A percentile compares a stretch with the other conserved stretches of the same genome.
Conservation (phyloP, 2,797 vertebrate genomes). For the Enteromius viviparus region DNA sequence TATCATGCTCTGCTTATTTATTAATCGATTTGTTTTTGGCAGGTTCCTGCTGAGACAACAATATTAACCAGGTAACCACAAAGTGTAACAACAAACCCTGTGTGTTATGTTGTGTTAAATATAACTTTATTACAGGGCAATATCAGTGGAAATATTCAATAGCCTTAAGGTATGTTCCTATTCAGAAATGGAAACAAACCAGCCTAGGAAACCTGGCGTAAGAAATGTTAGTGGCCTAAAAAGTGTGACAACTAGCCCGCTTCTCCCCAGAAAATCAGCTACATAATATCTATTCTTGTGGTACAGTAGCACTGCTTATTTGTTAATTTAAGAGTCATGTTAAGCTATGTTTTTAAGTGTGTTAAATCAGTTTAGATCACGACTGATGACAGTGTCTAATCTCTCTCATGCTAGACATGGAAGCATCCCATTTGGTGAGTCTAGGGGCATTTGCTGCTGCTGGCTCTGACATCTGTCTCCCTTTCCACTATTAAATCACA, state of each 20-base stretch:
- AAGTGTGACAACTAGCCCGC: background rate
- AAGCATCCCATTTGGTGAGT: slow-evolving; percentile 33
- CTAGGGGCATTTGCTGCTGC: slow-evolving; percentile 33
- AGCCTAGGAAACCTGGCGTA: background rate
- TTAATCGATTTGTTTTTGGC: background rate
- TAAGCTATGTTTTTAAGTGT: background rate
- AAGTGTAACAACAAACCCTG: background rate
- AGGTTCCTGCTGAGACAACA: background rate
- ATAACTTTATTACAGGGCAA: background rate
- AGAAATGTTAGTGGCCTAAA: background rate
- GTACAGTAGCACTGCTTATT: background rate
- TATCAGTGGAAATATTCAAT: background rate
- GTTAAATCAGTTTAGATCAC: background rate
- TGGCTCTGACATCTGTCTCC: slow-evolving; percentile 31
- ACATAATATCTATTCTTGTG: background rate
- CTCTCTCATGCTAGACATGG: background rate
- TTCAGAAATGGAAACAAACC: background rate
- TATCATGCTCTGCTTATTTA: background rate
- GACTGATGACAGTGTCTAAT: background rate
- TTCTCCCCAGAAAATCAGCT: background rate
- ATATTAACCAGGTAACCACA: background rate
- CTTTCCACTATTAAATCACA: slow-evolving; percentile 33
- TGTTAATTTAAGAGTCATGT: background rate
- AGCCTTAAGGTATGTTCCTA: background rate
- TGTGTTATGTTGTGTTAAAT: background rate